Percentiles rank a stretch among this genome's conserved stretches.
Evolutionary conservation across 2,797 vertebrate species (phyloP).

Genomic region (Ptychobarbus kaznakovi): DNA sequence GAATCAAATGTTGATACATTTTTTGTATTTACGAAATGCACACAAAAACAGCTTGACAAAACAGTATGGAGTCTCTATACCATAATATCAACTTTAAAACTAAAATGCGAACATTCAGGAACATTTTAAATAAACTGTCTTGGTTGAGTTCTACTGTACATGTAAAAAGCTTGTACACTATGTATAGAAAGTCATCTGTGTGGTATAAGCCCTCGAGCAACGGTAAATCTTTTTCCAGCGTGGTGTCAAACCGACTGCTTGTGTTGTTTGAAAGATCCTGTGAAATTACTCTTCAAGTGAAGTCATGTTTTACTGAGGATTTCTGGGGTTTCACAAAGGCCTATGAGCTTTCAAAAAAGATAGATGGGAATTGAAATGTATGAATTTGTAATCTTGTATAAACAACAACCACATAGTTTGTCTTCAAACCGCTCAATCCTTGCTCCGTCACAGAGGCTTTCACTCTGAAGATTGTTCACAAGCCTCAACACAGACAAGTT

Average conservation of each 20-base stretch:
- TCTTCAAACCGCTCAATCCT: background rate
- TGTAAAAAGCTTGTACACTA: background rate
- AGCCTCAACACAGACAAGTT: background rate
- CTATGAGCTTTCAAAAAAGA: background rate
- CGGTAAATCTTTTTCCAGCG: background rate
- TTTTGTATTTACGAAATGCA: background rate
- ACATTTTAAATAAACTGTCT: background rate
- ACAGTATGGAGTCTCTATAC: background rate
- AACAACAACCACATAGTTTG: conserved; percentile 9
- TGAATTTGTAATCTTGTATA: conserved; percentile 1
- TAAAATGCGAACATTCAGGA: background rate
- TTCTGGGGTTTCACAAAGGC: background rate
- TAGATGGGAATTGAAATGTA: background rate
- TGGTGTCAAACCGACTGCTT: background rate
- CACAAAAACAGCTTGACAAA: background rate
- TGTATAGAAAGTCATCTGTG: conserved; percentile 10
- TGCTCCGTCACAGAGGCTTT: background rate
- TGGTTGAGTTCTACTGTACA: background rate
- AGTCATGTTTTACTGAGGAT: conserved; percentile 10
- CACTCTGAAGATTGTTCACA: background rate
- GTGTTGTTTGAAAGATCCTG: background rate
- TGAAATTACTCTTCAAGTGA: conserved; percentile 8
- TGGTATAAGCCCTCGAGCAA: background rate
- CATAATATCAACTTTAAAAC: background rate
- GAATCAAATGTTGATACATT: background rate